phyloP scores from a whole-genome alignment of 1,140 invertebrate species.

The Tetragnatha versicolor region DNA sequence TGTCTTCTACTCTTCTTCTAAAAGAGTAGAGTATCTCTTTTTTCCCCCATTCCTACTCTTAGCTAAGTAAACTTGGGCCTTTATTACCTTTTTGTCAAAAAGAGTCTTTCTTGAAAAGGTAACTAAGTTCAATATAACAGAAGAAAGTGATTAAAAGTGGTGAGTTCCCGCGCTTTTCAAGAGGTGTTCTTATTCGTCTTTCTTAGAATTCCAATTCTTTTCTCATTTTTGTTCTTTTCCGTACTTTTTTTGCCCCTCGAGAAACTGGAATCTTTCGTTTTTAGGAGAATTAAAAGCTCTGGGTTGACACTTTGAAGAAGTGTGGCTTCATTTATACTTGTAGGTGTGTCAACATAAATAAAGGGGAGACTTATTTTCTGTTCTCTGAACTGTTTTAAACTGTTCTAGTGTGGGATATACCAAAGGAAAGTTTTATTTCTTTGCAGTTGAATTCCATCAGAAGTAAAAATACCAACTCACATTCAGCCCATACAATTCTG shows the following conservation, averaged over 20 bases:
- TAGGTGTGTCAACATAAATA: too few species aligned
- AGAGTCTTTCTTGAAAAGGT: slow-evolving; percentile 54
- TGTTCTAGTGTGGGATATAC: too few species aligned
- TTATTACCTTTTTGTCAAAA: slow-evolving; percentile 55
- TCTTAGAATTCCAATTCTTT: slow-evolving; percentile 2
- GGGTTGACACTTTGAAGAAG: slow-evolving; percentile 26
- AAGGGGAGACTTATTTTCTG: too few species aligned
- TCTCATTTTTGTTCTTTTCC: neutral
- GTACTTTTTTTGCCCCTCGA: neutral
- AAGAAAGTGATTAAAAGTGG: slow-evolving; percentile 54
- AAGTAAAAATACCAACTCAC: too few species aligned
- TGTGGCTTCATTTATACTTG: too few species aligned
- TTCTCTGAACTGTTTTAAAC: too few species aligned
- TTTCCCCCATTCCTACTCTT: slow-evolving; percentile 29
- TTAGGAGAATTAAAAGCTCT: slow-evolving; percentile 22
- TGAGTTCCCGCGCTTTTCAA: slow-evolving; percentile 49
- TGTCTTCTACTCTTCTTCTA: slow-evolving; percentile 25
- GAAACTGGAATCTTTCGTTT: slow-evolving; percentile 3
- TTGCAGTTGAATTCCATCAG: too few species aligned
- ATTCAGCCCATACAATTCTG: too few species aligned
- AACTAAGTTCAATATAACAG: slow-evolving; percentile 54
- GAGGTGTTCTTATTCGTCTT: too few species aligned
- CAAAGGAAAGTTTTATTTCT: too few species aligned
- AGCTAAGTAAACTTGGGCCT: slow-evolving; percentile 49
- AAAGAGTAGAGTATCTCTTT: slow-evolving; percentile 31